Evolutionary conservation across 2,888 invertebrate genomes (phyloP), one percentile per base, ranked within the genome.

Genomic region (Spodoptera exigua): DNA sequence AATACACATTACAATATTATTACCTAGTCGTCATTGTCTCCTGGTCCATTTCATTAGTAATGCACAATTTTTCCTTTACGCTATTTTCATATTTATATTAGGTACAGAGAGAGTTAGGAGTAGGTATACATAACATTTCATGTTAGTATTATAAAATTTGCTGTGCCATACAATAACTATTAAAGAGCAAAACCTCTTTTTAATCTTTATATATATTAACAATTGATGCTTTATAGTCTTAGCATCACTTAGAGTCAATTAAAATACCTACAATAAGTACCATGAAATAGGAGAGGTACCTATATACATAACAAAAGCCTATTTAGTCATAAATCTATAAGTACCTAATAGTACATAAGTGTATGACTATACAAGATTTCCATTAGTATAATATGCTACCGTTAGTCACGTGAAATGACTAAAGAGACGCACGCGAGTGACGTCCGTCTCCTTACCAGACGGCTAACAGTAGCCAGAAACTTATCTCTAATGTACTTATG

Each of bases 361-460:
- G 14, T 12, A 36, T 36, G 44, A 63, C 35, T 36, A 27, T 10
- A 32, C 39, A 14, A 12, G 17, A 10, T 65, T 39, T 47, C n/a
- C 13, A 32, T 32, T 37, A 41, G 35, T 40, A 18, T 13, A 18
- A 21, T 35, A 13, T 13, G 1, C 3, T 45, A 35, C 16, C 27
- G 12, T 13, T 2, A 36, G 18, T 67, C 68, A 67, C 67, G 48
- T 67, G 62, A 49, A 17, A 45, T 67, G 35, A 17, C 34, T 5
- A 5, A 13, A 11, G 12, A 34, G 14, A 21, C 7, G 64, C 64
- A 36, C 61, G 43, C 12, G 51, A 64, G 17, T 39, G 17, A 27
- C 45, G 46, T 13, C 37, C 51, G 37, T 32, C n/a, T 36, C 12
- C 45, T 3, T 32, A 18, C n/a, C 3, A 43, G 21, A 39, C 13